A percentile compares a stretch with the other conserved stretches of the same genome.
Evolutionary conservation across 2,888 invertebrate genomes (phyloP).

Genomic region (Ophion obscuratus): DNA sequence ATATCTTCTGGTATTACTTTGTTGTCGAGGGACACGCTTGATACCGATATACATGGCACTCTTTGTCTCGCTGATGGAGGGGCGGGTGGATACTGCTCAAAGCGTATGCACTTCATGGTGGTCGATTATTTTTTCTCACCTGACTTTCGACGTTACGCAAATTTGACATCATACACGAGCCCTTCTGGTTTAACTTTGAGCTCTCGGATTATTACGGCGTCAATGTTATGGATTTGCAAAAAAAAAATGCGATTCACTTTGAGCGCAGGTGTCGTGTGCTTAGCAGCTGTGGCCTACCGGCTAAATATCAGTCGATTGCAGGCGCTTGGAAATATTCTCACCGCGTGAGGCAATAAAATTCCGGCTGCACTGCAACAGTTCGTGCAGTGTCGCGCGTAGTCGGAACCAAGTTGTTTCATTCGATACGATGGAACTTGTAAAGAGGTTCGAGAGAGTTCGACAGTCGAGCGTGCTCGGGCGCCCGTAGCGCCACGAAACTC

Average conservation of each 20-base stretch:
- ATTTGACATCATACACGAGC: conserved; percentile 11
- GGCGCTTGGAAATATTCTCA: background rate
- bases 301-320: background rate
- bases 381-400: background rate
- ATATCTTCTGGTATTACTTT: conserved; percentile 52
- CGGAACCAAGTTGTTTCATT: background rate
- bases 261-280: conserved; percentile 40
- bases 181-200: background rate
- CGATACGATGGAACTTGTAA: background rate
- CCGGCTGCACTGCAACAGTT: background rate
- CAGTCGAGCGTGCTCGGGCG: conserved; percentile 15
- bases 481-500: conserved; percentile 31
- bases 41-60: conserved; percentile 50
- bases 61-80: conserved; percentile 60
- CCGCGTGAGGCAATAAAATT: too few relatives aligned
- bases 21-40: conserved; percentile 51
- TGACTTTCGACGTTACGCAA: conserved; percentile 36
- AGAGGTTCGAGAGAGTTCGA: conserved; percentile 50
- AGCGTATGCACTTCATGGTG: conserved; percentile 38
- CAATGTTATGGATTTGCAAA: background rate
- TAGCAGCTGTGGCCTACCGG: conserved; percentile 20
- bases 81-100: conserved; percentile 11
- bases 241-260: conserved; percentile 32
- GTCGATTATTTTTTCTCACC: conserved; percentile 12
- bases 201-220: background rate